Base-by-base conservation (phyloP, 1,140 invertebrate species). In the Ericerus pela region DNA sequence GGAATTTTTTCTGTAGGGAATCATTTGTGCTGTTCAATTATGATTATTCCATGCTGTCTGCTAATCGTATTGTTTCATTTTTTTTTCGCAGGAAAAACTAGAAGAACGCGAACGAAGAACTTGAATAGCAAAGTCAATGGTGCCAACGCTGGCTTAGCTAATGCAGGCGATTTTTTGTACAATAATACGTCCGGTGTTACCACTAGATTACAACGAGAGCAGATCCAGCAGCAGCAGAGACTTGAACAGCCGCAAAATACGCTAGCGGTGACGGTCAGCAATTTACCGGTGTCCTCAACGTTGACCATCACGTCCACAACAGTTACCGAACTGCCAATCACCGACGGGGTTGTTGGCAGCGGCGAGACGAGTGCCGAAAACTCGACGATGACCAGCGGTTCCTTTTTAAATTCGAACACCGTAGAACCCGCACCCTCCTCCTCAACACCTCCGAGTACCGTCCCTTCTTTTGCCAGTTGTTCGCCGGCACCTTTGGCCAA, bases 171-270 rank as follows among this genome's bases (percentile, higher is more conserved):
- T 55, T 53, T 59, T 2, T 57, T 63, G 1, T 54, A 63, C 18
- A 59, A 57, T 33, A 63, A 57, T 51, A 58, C 55, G 4, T 58
- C 62, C 61, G 70, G 70, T 24, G 84, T 86, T 6, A 85, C 82
- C 60, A 86, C 84, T 3, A 73, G 85, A 54, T 70, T 88, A 60
- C 84, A 87, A 70, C 75, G 84, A 5, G 41, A 47, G 41, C 41
- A 47, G 26, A 47, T 47, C 4, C 41, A 47, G 26, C 41, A 47
- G 26, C 41, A 47, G 26, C 41, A 47, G 26, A 47, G 41, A 47
- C 16, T 47, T 18, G 41, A 47, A 24, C 41, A 47, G 20, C 41
- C 41, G 41, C 41, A 47, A 22, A 47, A 47, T 47, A 24, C 41
- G 8, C 10, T 24, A 14, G 41, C 41, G 8, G 41, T 22, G 41